Conservation (phyloP, 2,113 vertebrate genomes). For the Mystacornis crossleyi region DNA sequence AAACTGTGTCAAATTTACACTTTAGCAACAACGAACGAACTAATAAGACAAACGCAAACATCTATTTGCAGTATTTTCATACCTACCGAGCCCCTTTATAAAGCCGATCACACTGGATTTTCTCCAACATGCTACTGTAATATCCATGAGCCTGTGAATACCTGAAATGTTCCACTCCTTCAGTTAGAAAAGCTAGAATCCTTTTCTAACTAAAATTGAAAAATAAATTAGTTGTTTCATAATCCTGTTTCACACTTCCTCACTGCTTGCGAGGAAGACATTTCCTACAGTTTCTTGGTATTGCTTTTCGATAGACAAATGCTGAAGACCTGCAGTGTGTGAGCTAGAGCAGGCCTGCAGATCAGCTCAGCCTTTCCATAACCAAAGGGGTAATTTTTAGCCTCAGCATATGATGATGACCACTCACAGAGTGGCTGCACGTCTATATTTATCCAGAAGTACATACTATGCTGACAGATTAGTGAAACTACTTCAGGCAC, state of each 20-base stretch:
- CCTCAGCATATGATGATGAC: conserved; percentile 83
- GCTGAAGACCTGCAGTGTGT: conserved; percentile 58
- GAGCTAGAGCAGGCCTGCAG: conserved; percentile 71
- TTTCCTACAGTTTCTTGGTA: neutral
- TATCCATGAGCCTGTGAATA: conserved; percentile 82
- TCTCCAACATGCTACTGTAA: conserved; percentile 90
- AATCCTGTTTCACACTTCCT: neutral
- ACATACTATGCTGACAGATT: conserved; percentile 90
- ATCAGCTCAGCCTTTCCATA: conserved; percentile 79
- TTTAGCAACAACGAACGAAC: neutral
- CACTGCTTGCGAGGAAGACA: neutral
- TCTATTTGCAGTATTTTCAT: neutral
- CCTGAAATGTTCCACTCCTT: conserved; percentile 35
- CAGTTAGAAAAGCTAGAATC: conserved; percentile 28
- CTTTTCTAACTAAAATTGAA: conserved; percentile 58
- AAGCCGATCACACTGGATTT: conserved; percentile 91
- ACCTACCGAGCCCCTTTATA: conserved; percentile 96
- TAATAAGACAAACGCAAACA: neutral
- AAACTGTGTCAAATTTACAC: neutral
- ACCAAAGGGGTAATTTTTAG: conserved; percentile 93
- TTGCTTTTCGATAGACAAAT: conserved; percentile 35
- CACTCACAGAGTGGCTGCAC: conserved; percentile 79
- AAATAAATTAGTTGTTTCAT: conserved; percentile 59
- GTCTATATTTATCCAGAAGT: conserved; percentile 94
- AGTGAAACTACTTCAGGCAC: conserved; percentile 79